Conservation (phyloP, 1,140 invertebrate genomes). For the Eciton burchellii region DNA sequence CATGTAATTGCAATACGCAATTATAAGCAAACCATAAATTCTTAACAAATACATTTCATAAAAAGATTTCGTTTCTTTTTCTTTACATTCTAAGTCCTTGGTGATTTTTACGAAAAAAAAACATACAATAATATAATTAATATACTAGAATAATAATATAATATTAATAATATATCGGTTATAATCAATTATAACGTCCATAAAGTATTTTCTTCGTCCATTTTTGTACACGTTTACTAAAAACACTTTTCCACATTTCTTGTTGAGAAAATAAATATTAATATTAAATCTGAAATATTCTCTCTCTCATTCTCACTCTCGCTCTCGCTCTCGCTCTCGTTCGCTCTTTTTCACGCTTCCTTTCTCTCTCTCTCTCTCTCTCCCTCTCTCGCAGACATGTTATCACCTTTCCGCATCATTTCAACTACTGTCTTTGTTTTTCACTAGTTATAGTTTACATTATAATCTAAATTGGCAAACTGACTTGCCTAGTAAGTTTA, state of each 20-base stretch:
- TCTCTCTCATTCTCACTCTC: slow-evolving; percentile 75
- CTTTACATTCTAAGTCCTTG: slow-evolving; percentile 75
- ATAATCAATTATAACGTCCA: slow-evolving; percentile 82
- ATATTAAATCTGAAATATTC: slow-evolving; percentile 84
- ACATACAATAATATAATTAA: slow-evolving; percentile 72
- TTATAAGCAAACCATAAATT: slow-evolving; percentile 78
- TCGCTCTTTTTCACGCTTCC: slow-evolving; percentile 76
- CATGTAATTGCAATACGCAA: slow-evolving; percentile 78
- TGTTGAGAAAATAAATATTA: slow-evolving; percentile 84
- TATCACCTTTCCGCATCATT: slow-evolving; percentile 76
- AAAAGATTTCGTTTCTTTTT: slow-evolving; percentile 73
- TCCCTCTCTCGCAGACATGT: slow-evolving; percentile 25
- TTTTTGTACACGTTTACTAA: slow-evolving; percentile 83
- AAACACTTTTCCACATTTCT: slow-evolving; percentile 80
- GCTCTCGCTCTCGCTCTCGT: slow-evolving; percentile 61
- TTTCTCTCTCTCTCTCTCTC: slow-evolving; percentile 32
- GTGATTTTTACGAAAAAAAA: slow-evolving; percentile 76
- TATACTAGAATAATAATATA: slow-evolving; percentile 74
- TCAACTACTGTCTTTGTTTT: slow-evolving; percentile 73
- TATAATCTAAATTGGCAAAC: slow-evolving; percentile 80
- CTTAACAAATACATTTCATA: slow-evolving; percentile 80
- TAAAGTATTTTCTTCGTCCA: slow-evolving; percentile 80
- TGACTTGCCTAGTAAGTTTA: slow-evolving; percentile 82
- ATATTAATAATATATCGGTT: slow-evolving; percentile 76
- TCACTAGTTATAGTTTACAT: slow-evolving; percentile 72